phyloP scores from a whole-genome alignment of 2,888 invertebrate genomes.

The Ochropacha duplaris region DNA sequence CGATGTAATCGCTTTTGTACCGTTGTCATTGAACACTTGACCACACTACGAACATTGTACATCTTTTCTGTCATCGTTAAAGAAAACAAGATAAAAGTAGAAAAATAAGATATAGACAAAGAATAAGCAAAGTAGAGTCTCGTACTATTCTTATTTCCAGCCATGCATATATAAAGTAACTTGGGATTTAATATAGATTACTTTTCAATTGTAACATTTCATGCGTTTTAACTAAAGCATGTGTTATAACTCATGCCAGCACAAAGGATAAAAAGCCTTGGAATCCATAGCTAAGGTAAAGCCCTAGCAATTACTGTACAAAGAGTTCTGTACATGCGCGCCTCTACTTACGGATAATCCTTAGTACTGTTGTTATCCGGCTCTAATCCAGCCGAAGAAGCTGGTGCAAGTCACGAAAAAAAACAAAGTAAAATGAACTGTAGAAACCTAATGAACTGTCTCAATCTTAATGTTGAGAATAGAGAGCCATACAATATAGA shows the following conservation, averaged over 20 bases:
- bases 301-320: conserved; percentile 58
- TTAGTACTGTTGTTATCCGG: conserved; percentile 43
- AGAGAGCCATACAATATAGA: too few species aligned
- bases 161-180: too few species aligned
- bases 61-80: neutral
- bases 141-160: too few species aligned
- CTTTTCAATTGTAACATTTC: conserved; percentile 8
- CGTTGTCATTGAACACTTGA: neutral
- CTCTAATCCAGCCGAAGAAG: conserved; percentile 35
- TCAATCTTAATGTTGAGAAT: too few species aligned
- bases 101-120: neutral
- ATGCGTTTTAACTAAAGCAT: neutral
- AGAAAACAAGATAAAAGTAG: neutral
- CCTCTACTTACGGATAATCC: conserved; percentile 48
- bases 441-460: neutral
- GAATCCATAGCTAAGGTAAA: conserved; percentile 29
- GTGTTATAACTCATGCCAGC: neutral
- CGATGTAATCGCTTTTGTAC: neutral
- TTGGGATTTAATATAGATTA: neutral
- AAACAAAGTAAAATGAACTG: neutral
- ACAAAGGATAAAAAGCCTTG: conserved; percentile 23
- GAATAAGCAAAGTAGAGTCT: neutral
- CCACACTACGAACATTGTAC: neutral
- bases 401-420: conserved; percentile 16
- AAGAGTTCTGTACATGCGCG: conserved; percentile 40